Evolutionary conservation across 2,888 invertebrate species (phyloP).

Genomic region (Agriopis marginaria): DNA sequence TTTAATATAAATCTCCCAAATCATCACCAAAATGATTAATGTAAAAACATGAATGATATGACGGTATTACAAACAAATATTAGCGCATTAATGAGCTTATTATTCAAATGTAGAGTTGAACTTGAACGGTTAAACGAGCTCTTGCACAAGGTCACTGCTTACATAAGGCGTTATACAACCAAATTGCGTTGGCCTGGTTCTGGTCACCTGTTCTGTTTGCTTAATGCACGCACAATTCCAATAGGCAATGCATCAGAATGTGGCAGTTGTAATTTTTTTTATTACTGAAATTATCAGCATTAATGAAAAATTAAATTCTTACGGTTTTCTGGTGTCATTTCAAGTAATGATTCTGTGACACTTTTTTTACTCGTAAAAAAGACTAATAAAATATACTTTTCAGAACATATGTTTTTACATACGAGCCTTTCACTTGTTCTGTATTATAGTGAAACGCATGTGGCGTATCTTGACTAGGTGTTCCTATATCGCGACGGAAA

Average conservation of each 20-base stretch:
- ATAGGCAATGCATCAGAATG: constrained; percentile 2
- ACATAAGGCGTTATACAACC: constrained; percentile 61
- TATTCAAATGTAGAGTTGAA: constrained; percentile 54
- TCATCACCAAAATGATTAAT: not conserved
- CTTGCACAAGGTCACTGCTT: constrained; percentile 70
- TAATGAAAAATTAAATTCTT: not conserved
- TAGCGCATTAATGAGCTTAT: constrained; percentile 20
- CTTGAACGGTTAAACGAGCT: constrained; percentile 61
- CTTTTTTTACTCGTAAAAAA: no score
- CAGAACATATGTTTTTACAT: no score
- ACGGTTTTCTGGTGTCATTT: not conserved
- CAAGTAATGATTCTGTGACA: no score
- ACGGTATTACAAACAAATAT: constrained; percentile 18
- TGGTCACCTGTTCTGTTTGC: constrained; percentile 54
- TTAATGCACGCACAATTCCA: constrained; percentile 27
- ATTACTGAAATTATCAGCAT: not conserved
- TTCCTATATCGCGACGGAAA: no score
- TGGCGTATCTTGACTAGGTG: no score
- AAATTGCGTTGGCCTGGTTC: constrained; percentile 48
- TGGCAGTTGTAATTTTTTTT: not conserved
- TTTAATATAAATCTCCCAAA: no score
- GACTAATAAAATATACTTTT: no score
- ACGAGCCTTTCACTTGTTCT: no score
- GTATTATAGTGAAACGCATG: no score
- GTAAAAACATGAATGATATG: constrained; percentile 8